A percentile compares a stretch with the other conserved stretches of the same genome.
Evolutionary conservation across 2,888 invertebrate species (phyloP).

Genomic region (Cosmorhoe ocellata): DNA sequence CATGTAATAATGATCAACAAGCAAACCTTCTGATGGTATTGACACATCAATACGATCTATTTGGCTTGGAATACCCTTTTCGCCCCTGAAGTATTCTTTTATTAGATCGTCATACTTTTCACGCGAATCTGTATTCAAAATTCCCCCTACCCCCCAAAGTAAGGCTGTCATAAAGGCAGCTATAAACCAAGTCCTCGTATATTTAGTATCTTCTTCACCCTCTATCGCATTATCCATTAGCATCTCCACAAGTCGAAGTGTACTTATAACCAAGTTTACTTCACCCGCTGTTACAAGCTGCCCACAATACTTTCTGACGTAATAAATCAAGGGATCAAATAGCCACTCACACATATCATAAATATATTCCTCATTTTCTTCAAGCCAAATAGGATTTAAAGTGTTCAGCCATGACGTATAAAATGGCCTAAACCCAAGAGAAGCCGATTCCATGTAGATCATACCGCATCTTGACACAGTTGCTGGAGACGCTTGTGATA

Average conservation of each 20-base stretch:
- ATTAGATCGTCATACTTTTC: constrained; percentile 85
- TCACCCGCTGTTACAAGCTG: constrained; percentile 86
- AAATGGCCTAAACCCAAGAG: constrained; percentile 92
- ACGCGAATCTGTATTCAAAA: constrained; percentile 88
- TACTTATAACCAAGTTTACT: constrained; percentile 87
- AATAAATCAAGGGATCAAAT: constrained; percentile 88
- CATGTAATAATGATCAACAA: constrained; percentile 92
- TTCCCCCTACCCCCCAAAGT: constrained; percentile 93
- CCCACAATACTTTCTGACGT: constrained; percentile 86
- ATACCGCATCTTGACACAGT: constrained; percentile 95
- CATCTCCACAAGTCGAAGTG: constrained; percentile 90
- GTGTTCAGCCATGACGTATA: constrained; percentile 90
- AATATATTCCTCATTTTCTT: constrained; percentile 83
- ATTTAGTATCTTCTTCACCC: constrained; percentile 87
- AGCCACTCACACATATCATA: constrained; percentile 88
- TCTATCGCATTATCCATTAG: constrained; percentile 87
- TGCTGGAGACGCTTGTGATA: constrained; percentile 92
- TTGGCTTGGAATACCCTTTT: constrained; percentile 60
- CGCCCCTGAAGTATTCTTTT: constrained; percentile 76
- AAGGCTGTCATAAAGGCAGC: constrained; percentile 88
- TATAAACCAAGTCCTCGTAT: constrained; percentile 87
- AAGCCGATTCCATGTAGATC: constrained; percentile 93
- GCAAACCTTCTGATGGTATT: constrained; percentile 88
- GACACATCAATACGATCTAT: constrained; percentile 88
- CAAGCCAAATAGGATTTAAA: constrained; percentile 84